A percentile compares a stretch with the other conserved stretches of the same genome.
These are phyloP conservation scores for Acanthopleura granulata DNA, from an alignment of 2,888 invertebrate species.

Conservation along the genomic window DNA sequence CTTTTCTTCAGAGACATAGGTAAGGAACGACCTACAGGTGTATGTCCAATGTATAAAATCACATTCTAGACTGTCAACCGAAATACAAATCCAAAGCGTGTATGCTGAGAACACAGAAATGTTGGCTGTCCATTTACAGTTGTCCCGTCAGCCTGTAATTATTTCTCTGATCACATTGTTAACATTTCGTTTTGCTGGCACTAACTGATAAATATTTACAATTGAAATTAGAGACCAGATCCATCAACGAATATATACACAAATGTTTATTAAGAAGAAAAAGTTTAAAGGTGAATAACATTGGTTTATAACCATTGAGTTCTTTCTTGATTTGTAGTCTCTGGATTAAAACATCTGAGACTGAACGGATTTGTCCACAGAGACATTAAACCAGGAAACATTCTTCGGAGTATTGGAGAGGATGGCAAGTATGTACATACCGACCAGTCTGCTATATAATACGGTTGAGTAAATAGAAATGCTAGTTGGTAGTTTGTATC, in stretches of 20 bases:
- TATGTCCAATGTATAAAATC: too few species aligned
- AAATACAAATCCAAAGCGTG: neutral
- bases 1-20: constrained; percentile 85
- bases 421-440: constrained; percentile 77
- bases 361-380: constrained; percentile 82
- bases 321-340: constrained; percentile 31
- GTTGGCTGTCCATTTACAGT: neutral
- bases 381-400: constrained; percentile 96
- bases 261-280: too few species aligned
- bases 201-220: too few species aligned
- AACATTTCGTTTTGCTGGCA: too few species aligned
- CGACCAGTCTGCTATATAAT: neutral
- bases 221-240: too few species aligned
- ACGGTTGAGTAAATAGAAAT: neutral
- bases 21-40: constrained; percentile 48
- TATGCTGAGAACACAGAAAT: neutral
- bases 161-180: too few species aligned
- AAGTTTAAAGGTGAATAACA: too few species aligned
- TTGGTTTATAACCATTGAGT: too few species aligned
- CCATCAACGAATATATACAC: too few species aligned
- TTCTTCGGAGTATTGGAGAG: constrained; percentile 94
- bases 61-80: too few species aligned
- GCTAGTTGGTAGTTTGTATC: too few species aligned
- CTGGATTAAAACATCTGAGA: constrained; percentile 48
- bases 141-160: neutral